These are phyloP conservation scores for Poecilus cupreus DNA, from an alignment of 2,888 invertebrate genomes.

Conservation along the genomic window DNA sequence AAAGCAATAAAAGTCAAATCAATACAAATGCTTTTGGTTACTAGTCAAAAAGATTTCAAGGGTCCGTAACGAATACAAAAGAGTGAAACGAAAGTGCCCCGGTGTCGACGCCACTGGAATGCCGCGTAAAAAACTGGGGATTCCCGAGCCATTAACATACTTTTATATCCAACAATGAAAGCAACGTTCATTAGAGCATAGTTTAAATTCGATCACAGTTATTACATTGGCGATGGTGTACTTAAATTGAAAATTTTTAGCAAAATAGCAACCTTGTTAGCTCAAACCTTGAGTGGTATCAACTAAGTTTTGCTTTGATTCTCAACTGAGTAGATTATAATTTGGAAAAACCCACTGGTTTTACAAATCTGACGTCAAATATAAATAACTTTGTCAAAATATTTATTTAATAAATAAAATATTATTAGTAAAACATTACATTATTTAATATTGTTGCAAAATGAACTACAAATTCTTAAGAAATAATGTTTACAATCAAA, in stretches of 20 bases:
- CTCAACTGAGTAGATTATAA: slow-evolving; percentile 34
- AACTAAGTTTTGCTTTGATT: slow-evolving; percentile 39
- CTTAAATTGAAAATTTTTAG: slow-evolving; percentile 13
- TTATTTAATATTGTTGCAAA: too few relatives aligned
- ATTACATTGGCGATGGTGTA: not conserved
- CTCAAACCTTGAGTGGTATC: slow-evolving; percentile 44
- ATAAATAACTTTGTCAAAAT: slow-evolving; percentile 39
- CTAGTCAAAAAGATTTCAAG: not conserved
- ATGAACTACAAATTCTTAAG: not conserved
- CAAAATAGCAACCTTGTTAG: slow-evolving; percentile 25
- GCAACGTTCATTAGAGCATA: slow-evolving; percentile 2
- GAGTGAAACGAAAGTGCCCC: slow-evolving; percentile 3
- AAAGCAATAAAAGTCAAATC: not conserved
- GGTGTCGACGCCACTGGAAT: slow-evolving; percentile 11
- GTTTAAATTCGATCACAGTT: not conserved
- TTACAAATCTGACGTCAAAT: slow-evolving; percentile 50
- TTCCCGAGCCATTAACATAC: slow-evolving; percentile 42
- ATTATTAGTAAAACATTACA: not conserved
- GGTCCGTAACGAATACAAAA: slow-evolving; percentile 1
- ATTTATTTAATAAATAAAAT: slow-evolving; percentile 45
- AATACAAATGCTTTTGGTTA: slow-evolving; percentile 10
- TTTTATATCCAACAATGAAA: slow-evolving; percentile 24
- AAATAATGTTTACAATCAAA: not conserved
- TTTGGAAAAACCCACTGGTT: slow-evolving; percentile 49
- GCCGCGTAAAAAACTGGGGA: slow-evolving; percentile 33